These are phyloP conservation scores for Coenonympha arcania DNA, from an alignment of 2,888 invertebrate species.

Conservation along the genomic window DNA sequence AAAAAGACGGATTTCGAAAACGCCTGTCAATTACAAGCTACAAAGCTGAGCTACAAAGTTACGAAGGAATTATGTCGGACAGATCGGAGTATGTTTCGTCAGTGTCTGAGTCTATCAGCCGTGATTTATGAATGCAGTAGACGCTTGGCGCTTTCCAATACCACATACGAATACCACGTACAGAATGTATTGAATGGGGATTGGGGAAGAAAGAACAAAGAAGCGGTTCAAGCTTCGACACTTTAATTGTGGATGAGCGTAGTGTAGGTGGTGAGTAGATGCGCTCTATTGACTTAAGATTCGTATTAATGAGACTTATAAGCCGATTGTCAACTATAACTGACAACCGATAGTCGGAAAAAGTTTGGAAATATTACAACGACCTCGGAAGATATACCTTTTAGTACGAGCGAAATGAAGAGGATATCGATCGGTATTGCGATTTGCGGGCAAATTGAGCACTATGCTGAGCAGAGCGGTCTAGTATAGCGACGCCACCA, in stretches of 20 bases:
- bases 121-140: constrained; percentile 54
- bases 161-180: not conserved
- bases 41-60: constrained; percentile 31
- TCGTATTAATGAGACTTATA: not conserved
- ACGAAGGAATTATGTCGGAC: constrained; percentile 26
- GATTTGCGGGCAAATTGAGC: too few species aligned
- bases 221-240: constrained; percentile 18
- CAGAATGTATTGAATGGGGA: constrained; percentile 13
- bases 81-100: constrained; percentile 41
- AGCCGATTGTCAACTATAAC: too few species aligned
- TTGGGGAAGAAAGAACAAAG: constrained; percentile 15
- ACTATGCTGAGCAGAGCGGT: too few species aligned
- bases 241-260: constrained; percentile 19
- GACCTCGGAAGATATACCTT: too few species aligned
- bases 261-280: constrained; percentile 1
- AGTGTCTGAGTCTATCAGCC: constrained; percentile 54
- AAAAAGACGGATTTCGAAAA: constrained; percentile 28
- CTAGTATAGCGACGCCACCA: too few species aligned
- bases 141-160: constrained; percentile 49
- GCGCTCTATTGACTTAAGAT: not conserved
- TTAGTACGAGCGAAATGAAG: too few species aligned
- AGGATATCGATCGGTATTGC: too few species aligned
- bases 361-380: too few species aligned
- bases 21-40: constrained; percentile 34
- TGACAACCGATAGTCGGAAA: too few species aligned